Conservation (phyloP, 2,113 vertebrate species). For the Boleophthalmus pectinirostris region DNA sequence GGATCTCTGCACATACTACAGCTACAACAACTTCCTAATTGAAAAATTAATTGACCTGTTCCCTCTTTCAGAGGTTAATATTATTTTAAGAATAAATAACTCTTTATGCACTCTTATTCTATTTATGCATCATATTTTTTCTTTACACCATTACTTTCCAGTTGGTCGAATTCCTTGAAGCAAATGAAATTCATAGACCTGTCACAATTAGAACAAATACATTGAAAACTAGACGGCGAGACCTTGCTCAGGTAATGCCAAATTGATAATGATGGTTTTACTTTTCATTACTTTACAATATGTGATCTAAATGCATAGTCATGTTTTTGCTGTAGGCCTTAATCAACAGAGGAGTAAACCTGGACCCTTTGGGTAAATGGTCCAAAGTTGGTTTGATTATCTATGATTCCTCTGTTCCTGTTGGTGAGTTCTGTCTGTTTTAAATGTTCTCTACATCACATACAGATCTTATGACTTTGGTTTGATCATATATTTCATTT, state of each 20-base stretch:
- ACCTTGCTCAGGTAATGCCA: slow-evolving; percentile 88
- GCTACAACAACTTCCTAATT: slow-evolving; percentile 90
- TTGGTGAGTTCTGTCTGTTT: slow-evolving; percentile 78
- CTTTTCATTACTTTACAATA: not conserved
- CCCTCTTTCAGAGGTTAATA: slow-evolving; percentile 86
- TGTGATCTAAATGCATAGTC: not conserved
- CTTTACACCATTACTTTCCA: slow-evolving; percentile 42
- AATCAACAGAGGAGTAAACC: slow-evolving; percentile 95
- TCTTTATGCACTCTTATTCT: not conserved
- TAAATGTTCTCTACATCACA: not conserved
- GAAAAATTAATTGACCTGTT: slow-evolving; percentile 89
- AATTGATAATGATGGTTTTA: not conserved
- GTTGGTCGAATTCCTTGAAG: slow-evolving; percentile 94
- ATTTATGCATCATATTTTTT: not conserved
- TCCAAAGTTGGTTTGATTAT: slow-evolving; percentile 95
- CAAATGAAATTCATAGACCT: slow-evolving; percentile 93
- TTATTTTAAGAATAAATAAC: not conserved
- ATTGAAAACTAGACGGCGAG: slow-evolving; percentile 90
- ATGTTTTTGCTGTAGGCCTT: slow-evolving; percentile 80
- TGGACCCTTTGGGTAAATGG: slow-evolving; percentile 96
- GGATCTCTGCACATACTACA: slow-evolving; percentile 93
- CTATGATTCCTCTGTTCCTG: slow-evolving; percentile 93
- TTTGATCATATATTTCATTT: no score
- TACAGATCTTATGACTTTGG: not conserved
- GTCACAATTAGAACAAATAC: slow-evolving; percentile 96